Evolutionary conservation across 1,140 invertebrate species (phyloP).

Genomic region (Drosophila ficusphila): DNA sequence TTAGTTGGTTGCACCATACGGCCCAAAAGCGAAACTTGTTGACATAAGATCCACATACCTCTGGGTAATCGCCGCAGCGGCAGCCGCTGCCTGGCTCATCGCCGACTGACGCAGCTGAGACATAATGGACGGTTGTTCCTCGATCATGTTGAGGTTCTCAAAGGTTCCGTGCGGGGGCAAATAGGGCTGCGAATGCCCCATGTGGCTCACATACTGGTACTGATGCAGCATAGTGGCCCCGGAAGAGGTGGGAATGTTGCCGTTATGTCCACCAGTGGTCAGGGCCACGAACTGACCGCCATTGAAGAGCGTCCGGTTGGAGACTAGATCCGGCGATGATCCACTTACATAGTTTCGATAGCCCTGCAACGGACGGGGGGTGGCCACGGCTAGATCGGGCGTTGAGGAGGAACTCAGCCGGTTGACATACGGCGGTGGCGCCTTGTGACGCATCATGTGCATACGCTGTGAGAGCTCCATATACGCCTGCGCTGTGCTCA

Average conservation of each 20-base stretch:
- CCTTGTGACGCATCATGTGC: slow-evolving; percentile 90
- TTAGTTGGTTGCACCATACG: too few relatives aligned
- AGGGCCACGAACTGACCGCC: slow-evolving; percentile 60
- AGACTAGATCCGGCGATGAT: slow-evolving; percentile 91
- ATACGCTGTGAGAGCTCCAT: slow-evolving; percentile 84
- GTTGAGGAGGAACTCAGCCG: slow-evolving; percentile 91
- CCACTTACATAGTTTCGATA: slow-evolving; percentile 88
- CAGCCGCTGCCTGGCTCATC: slow-evolving; percentile 68
- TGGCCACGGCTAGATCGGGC: slow-evolving; percentile 90
- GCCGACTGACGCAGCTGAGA: slow-evolving; percentile 77
- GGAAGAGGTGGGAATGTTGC: slow-evolving; percentile 66
- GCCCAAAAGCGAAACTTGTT: too few relatives aligned
- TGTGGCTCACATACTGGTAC: slow-evolving; percentile 80
- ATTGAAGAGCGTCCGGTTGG: slow-evolving; percentile 87
- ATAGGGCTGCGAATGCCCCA: slow-evolving; percentile 85
- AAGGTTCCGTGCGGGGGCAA: slow-evolving; percentile 88
- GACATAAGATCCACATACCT: slow-evolving; percentile 47
- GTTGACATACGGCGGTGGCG: slow-evolving; percentile 91
- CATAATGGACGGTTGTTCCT: slow-evolving; percentile 85
- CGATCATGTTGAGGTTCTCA: slow-evolving; percentile 87
- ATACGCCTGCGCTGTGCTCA: slow-evolving; percentile 47
- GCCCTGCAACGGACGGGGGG: slow-evolving; percentile 84
- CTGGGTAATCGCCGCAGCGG: slow-evolving; percentile 43
- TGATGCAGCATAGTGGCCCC: slow-evolving; percentile 78
- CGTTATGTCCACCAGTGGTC: slow-evolving; percentile 41